Evolutionary conservation across 2,113 vertebrate genomes (phyloP).

Genomic region (Phalacrocorax brasilianus): DNA sequence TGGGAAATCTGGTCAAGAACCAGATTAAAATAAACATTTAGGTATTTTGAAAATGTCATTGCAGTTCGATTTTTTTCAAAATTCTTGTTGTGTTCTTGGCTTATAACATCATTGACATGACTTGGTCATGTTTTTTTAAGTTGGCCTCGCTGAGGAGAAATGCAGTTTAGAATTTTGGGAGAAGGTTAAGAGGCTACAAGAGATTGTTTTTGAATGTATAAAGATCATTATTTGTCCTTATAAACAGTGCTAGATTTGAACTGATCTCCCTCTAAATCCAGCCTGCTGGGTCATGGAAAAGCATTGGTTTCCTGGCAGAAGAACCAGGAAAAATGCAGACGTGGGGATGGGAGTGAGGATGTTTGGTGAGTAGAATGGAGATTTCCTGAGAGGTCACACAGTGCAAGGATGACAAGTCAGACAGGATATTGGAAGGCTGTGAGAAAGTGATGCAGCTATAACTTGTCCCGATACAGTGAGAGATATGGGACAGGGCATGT

Average conservation of each 20-base stretch:
- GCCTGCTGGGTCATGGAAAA: conserved; percentile 13
- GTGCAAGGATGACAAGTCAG: rapidly evolving
- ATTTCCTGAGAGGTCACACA: background rate
- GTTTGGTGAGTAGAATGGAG: background rate
- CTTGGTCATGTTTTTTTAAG: conserved; percentile 30
- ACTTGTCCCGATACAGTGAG: background rate
- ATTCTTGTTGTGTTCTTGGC: background rate
- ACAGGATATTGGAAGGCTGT: background rate
- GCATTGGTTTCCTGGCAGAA: background rate
- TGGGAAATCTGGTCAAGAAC: conserved; percentile 9
- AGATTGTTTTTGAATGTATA: background rate
- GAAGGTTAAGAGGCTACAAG: background rate
- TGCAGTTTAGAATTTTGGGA: background rate
- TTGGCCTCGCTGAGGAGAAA: background rate
- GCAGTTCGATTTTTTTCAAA: background rate
- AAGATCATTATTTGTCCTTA: background rate
- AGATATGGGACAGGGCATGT: too few species aligned
- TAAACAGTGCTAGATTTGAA: conserved; percentile 25
- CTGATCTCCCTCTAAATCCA: background rate
- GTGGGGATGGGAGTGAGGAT: background rate
- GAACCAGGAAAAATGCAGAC: background rate
- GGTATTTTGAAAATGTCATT: background rate
- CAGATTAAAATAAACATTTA: conserved; percentile 13
- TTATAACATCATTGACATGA: background rate
- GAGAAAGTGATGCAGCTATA: background rate